Evolutionary conservation across 1,140 invertebrate genomes (phyloP).

Genomic region (Acromyrmex charruanus): DNA sequence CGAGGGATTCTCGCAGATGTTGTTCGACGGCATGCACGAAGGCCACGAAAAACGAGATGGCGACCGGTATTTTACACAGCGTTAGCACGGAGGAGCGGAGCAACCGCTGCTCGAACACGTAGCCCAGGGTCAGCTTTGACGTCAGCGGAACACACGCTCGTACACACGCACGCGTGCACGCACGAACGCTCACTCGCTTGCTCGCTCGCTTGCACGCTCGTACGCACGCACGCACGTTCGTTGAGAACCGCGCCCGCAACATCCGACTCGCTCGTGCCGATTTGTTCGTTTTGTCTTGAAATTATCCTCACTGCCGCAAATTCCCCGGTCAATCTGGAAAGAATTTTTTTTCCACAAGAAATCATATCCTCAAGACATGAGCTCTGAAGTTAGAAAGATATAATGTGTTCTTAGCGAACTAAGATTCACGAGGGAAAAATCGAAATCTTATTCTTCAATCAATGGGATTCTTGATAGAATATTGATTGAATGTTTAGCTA

Average conservation of each 20-base stretch:
- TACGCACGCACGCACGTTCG: not conserved
- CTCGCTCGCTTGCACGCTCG: not conserved
- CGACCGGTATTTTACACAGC: conserved; percentile 56
- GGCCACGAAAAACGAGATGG: conserved; percentile 52
- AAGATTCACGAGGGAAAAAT: not conserved
- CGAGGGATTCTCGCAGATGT: conserved; percentile 22
- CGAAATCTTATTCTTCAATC: not conserved
- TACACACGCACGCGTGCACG: conserved; percentile 39
- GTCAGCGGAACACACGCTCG: conserved; percentile 75
- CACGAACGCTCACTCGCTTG: not conserved
- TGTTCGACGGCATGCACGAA: conserved; percentile 32
- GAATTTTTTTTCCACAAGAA: not conserved
- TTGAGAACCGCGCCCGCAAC: not conserved
- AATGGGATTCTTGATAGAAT: not conserved
- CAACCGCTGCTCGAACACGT: conserved; percentile 69
- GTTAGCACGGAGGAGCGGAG: conserved; percentile 21
- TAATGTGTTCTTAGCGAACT: not conserved
- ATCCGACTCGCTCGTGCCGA: not conserved
- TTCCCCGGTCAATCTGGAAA: not conserved
- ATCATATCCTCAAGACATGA: not conserved
- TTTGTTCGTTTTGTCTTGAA: not conserved
- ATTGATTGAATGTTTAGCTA: not conserved
- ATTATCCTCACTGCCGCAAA: not conserved
- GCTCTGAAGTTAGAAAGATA: not conserved
- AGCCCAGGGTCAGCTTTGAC: conserved; percentile 85